A percentile compares a stretch with the other conserved stretches of the same genome.
Conservation (phyloP, 2,888 invertebrate species). For the Aleiodes alternator region DNA sequence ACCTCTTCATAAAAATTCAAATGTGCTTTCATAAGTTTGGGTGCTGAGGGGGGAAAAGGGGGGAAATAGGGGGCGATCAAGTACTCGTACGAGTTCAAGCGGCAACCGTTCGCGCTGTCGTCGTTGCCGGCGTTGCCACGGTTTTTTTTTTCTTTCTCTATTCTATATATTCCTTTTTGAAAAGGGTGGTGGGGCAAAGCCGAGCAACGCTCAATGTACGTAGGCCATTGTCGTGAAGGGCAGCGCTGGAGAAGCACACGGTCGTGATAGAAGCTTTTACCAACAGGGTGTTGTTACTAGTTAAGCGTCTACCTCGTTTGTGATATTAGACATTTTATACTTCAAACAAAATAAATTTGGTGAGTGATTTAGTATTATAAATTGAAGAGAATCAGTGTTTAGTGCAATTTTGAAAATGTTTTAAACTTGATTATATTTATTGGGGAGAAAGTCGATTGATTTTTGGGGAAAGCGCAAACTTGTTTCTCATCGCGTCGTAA, state of each 20-base stretch:
- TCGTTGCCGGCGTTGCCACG: slow-evolving; percentile 44
- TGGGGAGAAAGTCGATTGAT: slow-evolving; percentile 13
- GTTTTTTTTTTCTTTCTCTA: slow-evolving; percentile 51
- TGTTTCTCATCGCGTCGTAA: neutral
- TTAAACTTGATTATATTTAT: neutral
- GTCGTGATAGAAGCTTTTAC: slow-evolving; percentile 56
- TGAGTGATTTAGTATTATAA: slow-evolving; percentile 54
- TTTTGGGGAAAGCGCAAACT: slow-evolving; percentile 27
- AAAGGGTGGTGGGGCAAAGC: slow-evolving; percentile 51
- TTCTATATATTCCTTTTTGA: slow-evolving; percentile 50
- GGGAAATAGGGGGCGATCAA: slow-evolving; percentile 39
- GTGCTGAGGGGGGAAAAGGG: neutral
- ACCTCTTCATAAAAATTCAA: slow-evolving; percentile 1
- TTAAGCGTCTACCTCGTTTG: slow-evolving; percentile 48
- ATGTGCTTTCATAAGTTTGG: neutral
- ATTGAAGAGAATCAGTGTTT: neutral
- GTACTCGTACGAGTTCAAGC: slow-evolving; percentile 35
- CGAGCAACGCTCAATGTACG: slow-evolving; percentile 56
- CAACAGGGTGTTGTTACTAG: slow-evolving; percentile 64
- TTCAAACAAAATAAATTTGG: slow-evolving; percentile 50
- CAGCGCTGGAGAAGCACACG: slow-evolving; percentile 71
- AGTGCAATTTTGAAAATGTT: neutral
- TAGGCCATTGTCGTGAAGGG: slow-evolving; percentile 72
- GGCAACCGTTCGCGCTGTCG: slow-evolving; percentile 34
- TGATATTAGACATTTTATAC: slow-evolving; percentile 57